Evolutionary conservation across 2,888 invertebrate genomes (phyloP), one percentile per base, ranked within the genome.

Genomic region (Keiferia lycopersicella): DNA sequence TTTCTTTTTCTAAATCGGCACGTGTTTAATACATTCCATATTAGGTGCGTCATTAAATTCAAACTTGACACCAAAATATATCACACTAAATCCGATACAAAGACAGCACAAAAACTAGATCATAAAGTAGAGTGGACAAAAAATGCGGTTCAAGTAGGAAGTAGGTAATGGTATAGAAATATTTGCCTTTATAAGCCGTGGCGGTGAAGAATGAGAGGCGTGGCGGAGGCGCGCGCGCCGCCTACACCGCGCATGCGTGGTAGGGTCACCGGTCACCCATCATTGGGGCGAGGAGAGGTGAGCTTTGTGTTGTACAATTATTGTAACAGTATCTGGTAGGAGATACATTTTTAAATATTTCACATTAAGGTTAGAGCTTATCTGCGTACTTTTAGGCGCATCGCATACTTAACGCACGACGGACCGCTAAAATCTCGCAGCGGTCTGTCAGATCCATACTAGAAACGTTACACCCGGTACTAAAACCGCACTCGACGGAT

Each of bases 141-240:
- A 51, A 51, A 51, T 45, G 45, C 45, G 20, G 38, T 20, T 41
- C 41, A 14, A 61, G 65, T 41, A 65, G 65, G 65, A 65, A 66
- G 56, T 45, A 45, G 16, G 45, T n/a, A 45, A 16, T 45, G n/a
- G 8, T 34, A 34, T 34, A 34, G 34, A 34, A 34, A n/a, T 51
- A 34, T 65, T 62, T 45, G 61, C 53, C 63, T 65, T 67, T 68
- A 66, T 64, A 63, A 67, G 61, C 66, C 67, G 65, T 74, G 73
- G 72, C 73, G 70, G 77, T 76, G 80, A 79, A 81, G 78, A 80
- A 74, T 68, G 72, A 77, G 74, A 77, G 84, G 81, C 74, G 78
- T 72, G 83, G 82, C 86, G 14, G 22, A 8, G 12, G 26, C 51
- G 79, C 82, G 84, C 80, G 84, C 83, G 79, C 79, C 70, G 71